Evolutionary conservation across 2,113 vertebrate genomes (phyloP).

Genomic region (Chlorocebus sabaeus): DNA sequence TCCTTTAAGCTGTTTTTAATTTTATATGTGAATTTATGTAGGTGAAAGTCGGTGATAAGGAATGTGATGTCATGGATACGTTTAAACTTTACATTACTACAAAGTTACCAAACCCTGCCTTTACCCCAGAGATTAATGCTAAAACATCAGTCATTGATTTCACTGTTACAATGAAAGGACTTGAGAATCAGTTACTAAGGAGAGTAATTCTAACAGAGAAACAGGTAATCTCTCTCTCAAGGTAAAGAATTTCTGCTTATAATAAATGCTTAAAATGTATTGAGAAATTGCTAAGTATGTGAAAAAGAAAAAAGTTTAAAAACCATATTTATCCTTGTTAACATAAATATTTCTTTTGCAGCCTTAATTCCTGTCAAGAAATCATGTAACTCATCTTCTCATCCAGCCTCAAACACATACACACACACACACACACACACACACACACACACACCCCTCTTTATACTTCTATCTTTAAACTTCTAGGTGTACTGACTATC

Average conservation of each 20-base stretch:
- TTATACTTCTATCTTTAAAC: neutral
- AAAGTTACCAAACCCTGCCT: slow-evolving; percentile 86
- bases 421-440: neutral
- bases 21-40: slow-evolving; percentile 56
- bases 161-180: slow-evolving; percentile 87
- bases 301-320: neutral
- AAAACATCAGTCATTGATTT: slow-evolving; percentile 87
- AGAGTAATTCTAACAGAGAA: slow-evolving; percentile 88
- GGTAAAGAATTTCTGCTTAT: neutral
- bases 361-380: neutral
- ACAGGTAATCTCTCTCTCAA: slow-evolving; percentile 78
- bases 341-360: slow-evolving; percentile 28
- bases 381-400: neutral
- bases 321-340: neutral
- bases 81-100: slow-evolving; percentile 87
- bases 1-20: neutral
- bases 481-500: neutral
- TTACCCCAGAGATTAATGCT: slow-evolving; percentile 87
- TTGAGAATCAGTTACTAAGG: slow-evolving; percentile 86
- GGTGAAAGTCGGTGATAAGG: slow-evolving; percentile 88
- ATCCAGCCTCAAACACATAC: neutral
- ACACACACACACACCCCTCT: neutral
- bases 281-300: neutral
- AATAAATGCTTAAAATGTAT: neutral
- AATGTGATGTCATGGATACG: slow-evolving; percentile 82